Evolutionary conservation across 2,113 vertebrate genomes (phyloP).

Genomic region (Sigmodon hispidus): DNA sequence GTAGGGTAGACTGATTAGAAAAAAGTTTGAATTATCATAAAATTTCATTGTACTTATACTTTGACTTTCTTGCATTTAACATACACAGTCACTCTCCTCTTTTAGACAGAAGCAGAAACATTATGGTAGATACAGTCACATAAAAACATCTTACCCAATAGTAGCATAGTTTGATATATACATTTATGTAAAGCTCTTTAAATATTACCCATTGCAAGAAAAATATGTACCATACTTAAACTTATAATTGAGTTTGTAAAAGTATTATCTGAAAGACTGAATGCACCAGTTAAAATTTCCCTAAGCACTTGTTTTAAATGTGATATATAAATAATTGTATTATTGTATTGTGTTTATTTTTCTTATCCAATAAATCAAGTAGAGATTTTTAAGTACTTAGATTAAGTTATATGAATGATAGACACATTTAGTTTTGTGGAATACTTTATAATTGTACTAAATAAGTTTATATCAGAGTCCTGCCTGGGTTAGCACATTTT

Average conservation of each 20-base stretch:
- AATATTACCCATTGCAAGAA: background rate
- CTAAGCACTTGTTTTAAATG: background rate
- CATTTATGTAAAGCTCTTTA: background rate
- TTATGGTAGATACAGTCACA: background rate
- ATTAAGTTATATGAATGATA: background rate
- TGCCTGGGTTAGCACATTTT: background rate
- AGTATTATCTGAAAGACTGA: background rate
- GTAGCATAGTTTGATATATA: background rate
- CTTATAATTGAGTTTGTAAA: background rate
- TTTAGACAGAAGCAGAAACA: background rate
- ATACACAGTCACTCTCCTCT: background rate
- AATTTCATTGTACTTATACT: background rate
- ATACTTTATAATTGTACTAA: background rate
- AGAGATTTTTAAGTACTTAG: background rate
- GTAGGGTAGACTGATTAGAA: background rate
- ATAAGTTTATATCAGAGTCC: background rate
- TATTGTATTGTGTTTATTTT: background rate
- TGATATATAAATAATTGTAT: background rate
- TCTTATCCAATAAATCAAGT: background rate
- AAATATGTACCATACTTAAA: background rate
- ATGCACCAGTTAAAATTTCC: background rate
- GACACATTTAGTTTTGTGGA: background rate
- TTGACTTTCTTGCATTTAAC: background rate
- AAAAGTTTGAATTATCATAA: background rate
- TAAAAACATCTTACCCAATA: background rate